Evolutionary conservation across 2,888 invertebrate species (phyloP).

Genomic region (Siphonodentalium dalli): DNA sequence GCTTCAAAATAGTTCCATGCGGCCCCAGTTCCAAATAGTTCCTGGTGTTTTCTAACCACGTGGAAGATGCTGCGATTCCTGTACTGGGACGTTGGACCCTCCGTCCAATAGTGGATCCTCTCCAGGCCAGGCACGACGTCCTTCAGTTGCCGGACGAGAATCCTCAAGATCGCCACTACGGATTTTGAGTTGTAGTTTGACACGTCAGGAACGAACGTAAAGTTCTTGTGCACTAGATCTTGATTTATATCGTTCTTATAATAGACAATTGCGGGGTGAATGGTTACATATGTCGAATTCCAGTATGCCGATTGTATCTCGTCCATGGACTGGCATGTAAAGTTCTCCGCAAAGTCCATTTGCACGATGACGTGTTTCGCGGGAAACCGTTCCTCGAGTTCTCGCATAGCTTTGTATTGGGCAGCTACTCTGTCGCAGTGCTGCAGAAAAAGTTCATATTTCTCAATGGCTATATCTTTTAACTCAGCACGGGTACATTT

Average conservation of each 20-base stretch:
- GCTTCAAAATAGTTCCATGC: constrained; percentile 28
- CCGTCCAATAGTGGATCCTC: constrained; percentile 28
- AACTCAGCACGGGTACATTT: constrained; percentile 10
- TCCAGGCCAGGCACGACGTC: not conserved
- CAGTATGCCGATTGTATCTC: constrained; percentile 27
- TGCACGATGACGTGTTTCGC: constrained; percentile 15
- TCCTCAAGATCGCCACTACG: constrained; percentile 16
- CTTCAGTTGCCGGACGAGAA: constrained; percentile 10
- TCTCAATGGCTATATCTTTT: not conserved
- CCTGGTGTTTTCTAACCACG: constrained; percentile 7
- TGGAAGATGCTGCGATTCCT: constrained; percentile 26
- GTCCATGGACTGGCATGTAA: constrained; percentile 13
- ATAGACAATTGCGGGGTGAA: constrained; percentile 17
- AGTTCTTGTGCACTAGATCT: constrained; percentile 5
- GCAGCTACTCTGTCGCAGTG: constrained; percentile 12
- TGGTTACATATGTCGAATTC: constrained; percentile 18
- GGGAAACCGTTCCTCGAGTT: constrained; percentile 22
- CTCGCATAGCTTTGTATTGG: constrained; percentile 18
- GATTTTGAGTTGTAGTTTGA: constrained; percentile 16
- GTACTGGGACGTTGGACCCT: constrained; percentile 32
- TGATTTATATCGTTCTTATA: constrained; percentile 4
- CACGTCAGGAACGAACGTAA: constrained; percentile 12
- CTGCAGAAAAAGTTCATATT: constrained; percentile 15
- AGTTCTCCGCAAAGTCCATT: constrained; percentile 34
- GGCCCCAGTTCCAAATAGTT: constrained; percentile 12